phyloP scores from a whole-genome alignment of 2,888 invertebrate genomes.

The Syrphus vitripennis region DNA sequence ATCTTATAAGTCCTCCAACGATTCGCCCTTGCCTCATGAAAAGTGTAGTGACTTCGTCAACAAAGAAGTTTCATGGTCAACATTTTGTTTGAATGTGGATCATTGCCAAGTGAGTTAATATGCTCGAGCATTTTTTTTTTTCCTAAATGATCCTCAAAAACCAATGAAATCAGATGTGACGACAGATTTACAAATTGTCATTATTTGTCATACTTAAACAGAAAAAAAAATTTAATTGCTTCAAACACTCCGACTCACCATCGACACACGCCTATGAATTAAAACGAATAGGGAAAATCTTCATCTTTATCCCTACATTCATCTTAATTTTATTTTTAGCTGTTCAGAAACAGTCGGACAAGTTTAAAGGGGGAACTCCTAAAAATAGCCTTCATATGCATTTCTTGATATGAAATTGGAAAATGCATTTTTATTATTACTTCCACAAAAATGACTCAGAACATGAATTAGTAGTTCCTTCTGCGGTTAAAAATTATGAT shows the following conservation, averaged over 20 bases:
- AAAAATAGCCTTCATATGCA: conserved; percentile 44
- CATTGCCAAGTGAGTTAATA: conserved; percentile 46
- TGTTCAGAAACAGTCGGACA: conserved; percentile 7
- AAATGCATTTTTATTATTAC: conserved; percentile 43
- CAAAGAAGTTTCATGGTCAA: neutral
- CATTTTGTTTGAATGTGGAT: conserved; percentile 9
- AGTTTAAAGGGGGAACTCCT: conserved; percentile 38
- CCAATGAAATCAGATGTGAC: neutral
- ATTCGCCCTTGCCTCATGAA: neutral
- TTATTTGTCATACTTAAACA: conserved; percentile 14
- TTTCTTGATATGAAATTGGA: conserved; percentile 24
- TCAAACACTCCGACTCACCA: neutral
- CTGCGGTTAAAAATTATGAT: neutral
- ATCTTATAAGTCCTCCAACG: neutral
- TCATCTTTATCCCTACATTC: neutral
- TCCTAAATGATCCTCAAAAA: neutral
- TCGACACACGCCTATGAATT: conserved; percentile 26
- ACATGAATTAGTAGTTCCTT: neutral
- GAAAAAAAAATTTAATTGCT: neutral
- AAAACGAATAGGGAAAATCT: neutral
- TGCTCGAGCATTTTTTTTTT: neutral
- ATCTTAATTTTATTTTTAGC: conserved; percentile 41
- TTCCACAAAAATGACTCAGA: conserved; percentile 14
- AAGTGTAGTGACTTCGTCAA: neutral
- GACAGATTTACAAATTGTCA: conserved; percentile 15